Evolutionary conservation across 2,888 invertebrate genomes (phyloP).

Genomic region (Sarcophaga caerulescens): DNA sequence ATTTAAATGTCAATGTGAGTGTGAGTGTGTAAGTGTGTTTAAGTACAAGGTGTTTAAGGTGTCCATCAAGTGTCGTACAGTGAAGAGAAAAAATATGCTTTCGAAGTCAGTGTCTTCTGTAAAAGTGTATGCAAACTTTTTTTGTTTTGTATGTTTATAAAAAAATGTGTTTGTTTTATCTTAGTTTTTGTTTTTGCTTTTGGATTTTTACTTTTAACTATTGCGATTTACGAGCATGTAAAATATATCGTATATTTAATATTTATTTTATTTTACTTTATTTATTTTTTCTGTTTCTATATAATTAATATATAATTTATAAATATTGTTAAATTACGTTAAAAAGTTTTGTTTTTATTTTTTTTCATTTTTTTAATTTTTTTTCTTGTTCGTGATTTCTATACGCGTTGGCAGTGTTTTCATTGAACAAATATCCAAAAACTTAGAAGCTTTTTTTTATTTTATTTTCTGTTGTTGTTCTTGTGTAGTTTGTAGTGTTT

Average conservation of each 20-base stretch:
- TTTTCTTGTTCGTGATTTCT: slow-evolving; percentile 73
- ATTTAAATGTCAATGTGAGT: too few species aligned
- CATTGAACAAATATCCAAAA: slow-evolving; percentile 74
- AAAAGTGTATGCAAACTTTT: too few species aligned
- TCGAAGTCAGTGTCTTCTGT: too few species aligned
- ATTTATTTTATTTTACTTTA: slow-evolving; percentile 20
- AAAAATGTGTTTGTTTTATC: slow-evolving; percentile 44
- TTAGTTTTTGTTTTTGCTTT: too few species aligned
- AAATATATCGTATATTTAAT: slow-evolving; percentile 55
- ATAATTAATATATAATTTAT: slow-evolving; percentile 34
- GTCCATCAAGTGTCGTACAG: too few species aligned
- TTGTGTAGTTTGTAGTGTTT: slow-evolving; percentile 30
- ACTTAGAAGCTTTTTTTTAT: slow-evolving; percentile 64
- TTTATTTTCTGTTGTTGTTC: slow-evolving; percentile 51
- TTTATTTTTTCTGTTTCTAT: slow-evolving; percentile 35
- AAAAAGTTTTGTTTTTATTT: slow-evolving; percentile 44
- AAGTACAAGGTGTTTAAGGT: too few species aligned
- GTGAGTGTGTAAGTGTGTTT: too few species aligned
- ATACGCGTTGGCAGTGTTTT: slow-evolving; percentile 79
- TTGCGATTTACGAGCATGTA: slow-evolving; percentile 60
- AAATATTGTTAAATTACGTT: slow-evolving; percentile 57
- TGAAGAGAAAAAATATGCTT: too few species aligned
- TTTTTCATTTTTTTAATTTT: slow-evolving; percentile 37
- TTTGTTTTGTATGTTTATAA: not conserved
- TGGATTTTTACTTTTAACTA: slow-evolving; percentile 48